Evolutionary conservation across 2,888 invertebrate genomes (phyloP), one percentile per base, ranked within the genome.

Genomic region (Drosophila picticornis): DNA sequence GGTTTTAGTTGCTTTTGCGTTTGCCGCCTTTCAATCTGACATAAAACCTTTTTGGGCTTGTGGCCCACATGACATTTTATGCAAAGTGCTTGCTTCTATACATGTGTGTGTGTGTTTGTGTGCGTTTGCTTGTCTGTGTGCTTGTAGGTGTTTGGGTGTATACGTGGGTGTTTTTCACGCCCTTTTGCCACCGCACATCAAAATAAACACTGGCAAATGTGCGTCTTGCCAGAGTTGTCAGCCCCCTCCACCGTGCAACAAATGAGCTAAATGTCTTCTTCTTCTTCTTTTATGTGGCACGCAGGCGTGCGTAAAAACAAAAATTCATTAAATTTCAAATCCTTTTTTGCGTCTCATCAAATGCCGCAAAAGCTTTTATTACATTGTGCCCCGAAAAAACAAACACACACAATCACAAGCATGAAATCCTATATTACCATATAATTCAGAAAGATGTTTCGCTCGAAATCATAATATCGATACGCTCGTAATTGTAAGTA

Each of bases 11-110:
- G 88, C 84, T 88, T 68, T 79, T 59, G 58, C 81, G 78, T 80
- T 90, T 76, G 62, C 52, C 78, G 88, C 83, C 88, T 83, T 90
- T 90, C 90, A 90, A 88, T 85, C 90, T 83, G 83, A 77, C 83
- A 90, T 90, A 88, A 85, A 85, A 85, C 85, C 90, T 84, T 89
- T 84, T 84, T 70, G 72, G 72, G 75, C 66, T 65, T 75, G 56
- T 56, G 38, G 48, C 64, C 55, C 72, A 63, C 72, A 83, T 83
- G 65, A 59, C 74, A 75, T 78, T 80, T 86, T 74, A 81, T 86
- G 87, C 84, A 83, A 83, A 80, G 86, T 85, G 68, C 71, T 63
- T 40, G 11, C 31, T 55, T 38, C 6, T 55, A n/a, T 56, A 25
- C 6, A 29, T 32, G 31, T 53, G 56, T 19, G 31, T 43, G 22